A percentile compares a stretch with the other conserved stretches of the same genome.
Conservation (phyloP, 2,888 invertebrate genomes). For the Eupithecia tripunctaria region DNA sequence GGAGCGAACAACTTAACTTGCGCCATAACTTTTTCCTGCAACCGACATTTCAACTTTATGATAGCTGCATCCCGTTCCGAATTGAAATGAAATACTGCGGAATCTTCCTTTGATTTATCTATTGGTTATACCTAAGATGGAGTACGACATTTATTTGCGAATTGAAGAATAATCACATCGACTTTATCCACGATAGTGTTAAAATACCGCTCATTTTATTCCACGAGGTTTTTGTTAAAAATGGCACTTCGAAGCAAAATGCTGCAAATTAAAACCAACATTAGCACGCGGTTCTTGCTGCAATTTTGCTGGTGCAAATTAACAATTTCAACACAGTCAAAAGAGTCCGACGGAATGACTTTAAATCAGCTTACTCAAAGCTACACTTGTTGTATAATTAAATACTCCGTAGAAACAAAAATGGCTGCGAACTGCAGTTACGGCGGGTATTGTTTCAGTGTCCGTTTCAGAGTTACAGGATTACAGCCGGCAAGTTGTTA, state of each 20-base stretch:
- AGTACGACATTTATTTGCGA: constrained; percentile 4
- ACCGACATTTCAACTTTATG: constrained; percentile 26
- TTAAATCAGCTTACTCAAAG: constrained; percentile 14
- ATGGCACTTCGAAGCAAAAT: background rate
- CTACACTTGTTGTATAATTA: constrained; percentile 20
- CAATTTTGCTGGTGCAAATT: background rate
- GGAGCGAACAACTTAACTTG: constrained; percentile 17
- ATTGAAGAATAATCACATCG: background rate
- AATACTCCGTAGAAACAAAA: constrained; percentile 25
- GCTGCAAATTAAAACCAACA: background rate
- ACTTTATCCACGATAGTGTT: background rate
- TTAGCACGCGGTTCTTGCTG: background rate
- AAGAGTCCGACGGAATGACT: background rate
- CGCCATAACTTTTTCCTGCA: constrained; percentile 29
- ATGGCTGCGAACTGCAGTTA: constrained; percentile 16
- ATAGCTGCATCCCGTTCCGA: constrained; percentile 24
- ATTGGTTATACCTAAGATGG: background rate
- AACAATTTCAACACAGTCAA: constrained; percentile 5
- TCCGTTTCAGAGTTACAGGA: background rate
- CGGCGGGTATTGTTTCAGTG: background rate
- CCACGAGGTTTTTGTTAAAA: background rate
- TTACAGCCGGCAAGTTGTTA: constrained; percentile 21
- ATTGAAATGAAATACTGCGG: constrained; percentile 29
- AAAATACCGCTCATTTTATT: background rate
- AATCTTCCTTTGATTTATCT: constrained; percentile 15